Evolutionary conservation across 2,888 invertebrate genomes (phyloP).

Genomic region (Cataglyphis rosenhaueri): DNA sequence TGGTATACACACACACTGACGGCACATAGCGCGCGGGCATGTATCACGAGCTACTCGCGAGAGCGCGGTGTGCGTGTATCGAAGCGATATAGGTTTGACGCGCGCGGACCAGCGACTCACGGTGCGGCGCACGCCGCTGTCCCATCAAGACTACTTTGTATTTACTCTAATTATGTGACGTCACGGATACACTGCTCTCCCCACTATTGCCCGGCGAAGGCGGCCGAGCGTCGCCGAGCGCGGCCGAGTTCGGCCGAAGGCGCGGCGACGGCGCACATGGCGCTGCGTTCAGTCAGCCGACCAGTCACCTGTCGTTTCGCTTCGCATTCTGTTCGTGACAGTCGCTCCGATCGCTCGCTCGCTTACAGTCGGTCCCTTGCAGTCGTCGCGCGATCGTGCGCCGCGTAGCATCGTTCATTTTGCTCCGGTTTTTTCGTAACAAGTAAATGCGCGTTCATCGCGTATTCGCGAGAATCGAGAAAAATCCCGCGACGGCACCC

Average conservation of each 20-base stretch:
- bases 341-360: constrained; percentile 20
- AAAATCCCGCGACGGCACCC: not conserved
- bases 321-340: constrained; percentile 51
- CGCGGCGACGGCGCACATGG: constrained; percentile 75
- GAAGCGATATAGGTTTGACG: constrained; percentile 76
- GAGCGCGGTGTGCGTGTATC: constrained; percentile 74
- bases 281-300: constrained; percentile 54
- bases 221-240: constrained; percentile 72
- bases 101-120: constrained; percentile 84
- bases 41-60: constrained; percentile 62
- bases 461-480: not conserved
- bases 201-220: constrained; percentile 72
- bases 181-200: constrained; percentile 86
- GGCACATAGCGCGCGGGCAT: constrained; percentile 73
- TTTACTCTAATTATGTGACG: constrained; percentile 91
- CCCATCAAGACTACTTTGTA: constrained; percentile 89
- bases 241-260: constrained; percentile 69
- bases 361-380: constrained; percentile 8
- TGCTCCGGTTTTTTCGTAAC: not conserved
- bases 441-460: not conserved
- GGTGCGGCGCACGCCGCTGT: constrained; percentile 88
- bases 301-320: constrained; percentile 73
- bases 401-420: not conserved
- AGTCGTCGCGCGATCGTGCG: not conserved
- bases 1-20: constrained; percentile 78